phyloP scores from a whole-genome alignment of 1,140 invertebrate species.

The Zaprionus lachaisei region DNA sequence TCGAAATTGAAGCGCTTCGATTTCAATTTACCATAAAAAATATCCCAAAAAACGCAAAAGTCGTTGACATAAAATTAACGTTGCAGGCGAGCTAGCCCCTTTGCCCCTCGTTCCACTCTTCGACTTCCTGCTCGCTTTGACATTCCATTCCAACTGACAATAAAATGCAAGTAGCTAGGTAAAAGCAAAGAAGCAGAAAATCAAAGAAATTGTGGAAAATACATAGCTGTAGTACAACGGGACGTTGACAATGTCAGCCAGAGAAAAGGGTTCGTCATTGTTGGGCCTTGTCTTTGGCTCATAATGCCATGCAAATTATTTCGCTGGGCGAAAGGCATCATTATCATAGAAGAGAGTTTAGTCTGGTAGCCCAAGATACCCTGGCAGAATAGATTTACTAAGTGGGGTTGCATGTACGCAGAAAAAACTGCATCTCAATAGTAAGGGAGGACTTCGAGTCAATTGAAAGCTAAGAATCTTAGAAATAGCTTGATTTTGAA shows the following conservation, averaged over 20 bases:
- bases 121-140: background rate
- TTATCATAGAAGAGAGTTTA: conserved; percentile 34
- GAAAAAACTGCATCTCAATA: background rate
- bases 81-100: conserved; percentile 39
- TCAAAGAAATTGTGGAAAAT: conserved; percentile 24
- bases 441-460: too few relatives aligned
- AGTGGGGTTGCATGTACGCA: background rate
- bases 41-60: conserved; percentile 65
- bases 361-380: conserved; percentile 11
- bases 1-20: conserved; percentile 82
- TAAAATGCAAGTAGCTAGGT: conserved; percentile 60
- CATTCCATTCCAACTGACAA: conserved; percentile 50
- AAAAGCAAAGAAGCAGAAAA: conserved; percentile 10
- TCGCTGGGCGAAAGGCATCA: conserved; percentile 53
- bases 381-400: background rate
- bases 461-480: too few relatives aligned
- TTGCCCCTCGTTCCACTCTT: background rate
- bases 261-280: conserved; percentile 23
- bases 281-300: background rate
- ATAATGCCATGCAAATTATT: conserved; percentile 53
- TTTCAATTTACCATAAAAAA: conserved; percentile 83
- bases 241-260: conserved; percentile 23
- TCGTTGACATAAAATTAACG: conserved; percentile 82
- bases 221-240: conserved; percentile 14
- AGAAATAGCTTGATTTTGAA: too few relatives aligned